Evolutionary conservation across 23 tunicate species (phyloP).

Genomic region (Ciona savignyi): DNA sequence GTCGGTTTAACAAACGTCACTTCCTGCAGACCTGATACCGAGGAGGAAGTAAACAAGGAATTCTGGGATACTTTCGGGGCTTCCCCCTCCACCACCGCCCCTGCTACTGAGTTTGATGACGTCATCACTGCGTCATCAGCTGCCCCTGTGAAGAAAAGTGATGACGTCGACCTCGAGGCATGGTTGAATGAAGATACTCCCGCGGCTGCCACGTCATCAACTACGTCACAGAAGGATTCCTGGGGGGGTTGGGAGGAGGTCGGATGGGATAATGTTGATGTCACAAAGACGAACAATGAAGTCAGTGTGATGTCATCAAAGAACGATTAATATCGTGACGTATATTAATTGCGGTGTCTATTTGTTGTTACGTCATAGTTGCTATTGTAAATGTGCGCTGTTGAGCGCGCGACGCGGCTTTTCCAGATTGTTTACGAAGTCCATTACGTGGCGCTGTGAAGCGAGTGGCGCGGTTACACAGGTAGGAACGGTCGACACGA

Average conservation of each 20-base stretch:
- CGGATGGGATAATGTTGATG: constrained; percentile 40
- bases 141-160: constrained; percentile 6
- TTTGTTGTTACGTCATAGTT: not conserved
- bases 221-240: constrained; percentile 25
- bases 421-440: no score
- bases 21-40: no score
- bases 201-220: constrained; percentile 19
- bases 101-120: constrained; percentile 77
- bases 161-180: constrained; percentile 86
- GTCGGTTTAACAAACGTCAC: no score
- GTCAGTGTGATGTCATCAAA: constrained; percentile 51
- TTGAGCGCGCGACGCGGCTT: no score
- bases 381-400: constrained; percentile 18
- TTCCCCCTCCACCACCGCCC: constrained; percentile 4
- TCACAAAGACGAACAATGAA: not conserved
- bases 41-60: constrained; percentile 46
- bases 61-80: constrained; percentile 90
- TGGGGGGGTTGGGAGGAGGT: constrained; percentile 86
- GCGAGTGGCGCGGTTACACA: no score
- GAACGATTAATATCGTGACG: constrained; percentile 16
- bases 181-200: constrained; percentile 85
- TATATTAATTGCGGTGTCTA: not conserved
- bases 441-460: no score
- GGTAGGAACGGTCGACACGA: not conserved
- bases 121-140: constrained; percentile 29